phyloP scores from a whole-genome alignment of 2,797 vertebrate species.

The Karalla daura region DNA sequence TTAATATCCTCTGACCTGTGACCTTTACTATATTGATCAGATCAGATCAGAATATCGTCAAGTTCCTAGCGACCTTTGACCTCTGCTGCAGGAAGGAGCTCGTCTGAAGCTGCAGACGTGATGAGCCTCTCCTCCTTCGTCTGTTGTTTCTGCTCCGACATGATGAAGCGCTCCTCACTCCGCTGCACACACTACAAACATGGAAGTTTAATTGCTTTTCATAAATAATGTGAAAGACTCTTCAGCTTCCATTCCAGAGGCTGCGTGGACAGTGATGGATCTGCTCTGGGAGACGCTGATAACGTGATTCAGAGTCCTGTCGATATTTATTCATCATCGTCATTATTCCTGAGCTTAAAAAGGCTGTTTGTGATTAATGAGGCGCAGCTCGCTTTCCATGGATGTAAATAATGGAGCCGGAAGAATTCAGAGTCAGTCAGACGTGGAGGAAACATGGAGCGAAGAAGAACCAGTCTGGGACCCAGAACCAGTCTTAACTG shows the following conservation, averaged over 20 bases:
- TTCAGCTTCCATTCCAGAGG: slow-evolving; percentile 9
- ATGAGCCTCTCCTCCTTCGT: too few relatives aligned
- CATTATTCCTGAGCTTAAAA: slow-evolving; percentile 28
- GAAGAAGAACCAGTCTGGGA: too few relatives aligned
- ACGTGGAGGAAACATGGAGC: too few relatives aligned
- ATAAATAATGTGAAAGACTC: slow-evolving; percentile 32
- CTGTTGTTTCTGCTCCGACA: neutral
- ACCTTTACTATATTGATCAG: too few relatives aligned
- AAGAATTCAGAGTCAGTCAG: too few relatives aligned
- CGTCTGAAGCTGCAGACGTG: too few relatives aligned
- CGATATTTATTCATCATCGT: slow-evolving; percentile 38
- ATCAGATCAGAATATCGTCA: too few relatives aligned
- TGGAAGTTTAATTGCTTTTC: slow-evolving; percentile 6
- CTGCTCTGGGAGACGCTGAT: slow-evolving; percentile 17
- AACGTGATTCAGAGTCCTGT: slow-evolving; percentile 39
- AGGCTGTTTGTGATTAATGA: slow-evolving; percentile 21
- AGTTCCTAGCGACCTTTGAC: too few relatives aligned
- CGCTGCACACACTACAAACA: slow-evolving; percentile 2
- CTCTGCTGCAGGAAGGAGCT: too few relatives aligned
- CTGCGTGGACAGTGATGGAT: neutral
- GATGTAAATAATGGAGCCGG: neutral
- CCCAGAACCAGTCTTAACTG: too few relatives aligned
- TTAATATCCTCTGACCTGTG: too few relatives aligned
- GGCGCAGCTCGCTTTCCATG: neutral
- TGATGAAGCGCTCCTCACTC: neutral